Evolutionary conservation across 2,797 vertebrate species (phyloP), one percentile per base, ranked within the genome.

Genomic region (Geotrypetes seraphini): DNA sequence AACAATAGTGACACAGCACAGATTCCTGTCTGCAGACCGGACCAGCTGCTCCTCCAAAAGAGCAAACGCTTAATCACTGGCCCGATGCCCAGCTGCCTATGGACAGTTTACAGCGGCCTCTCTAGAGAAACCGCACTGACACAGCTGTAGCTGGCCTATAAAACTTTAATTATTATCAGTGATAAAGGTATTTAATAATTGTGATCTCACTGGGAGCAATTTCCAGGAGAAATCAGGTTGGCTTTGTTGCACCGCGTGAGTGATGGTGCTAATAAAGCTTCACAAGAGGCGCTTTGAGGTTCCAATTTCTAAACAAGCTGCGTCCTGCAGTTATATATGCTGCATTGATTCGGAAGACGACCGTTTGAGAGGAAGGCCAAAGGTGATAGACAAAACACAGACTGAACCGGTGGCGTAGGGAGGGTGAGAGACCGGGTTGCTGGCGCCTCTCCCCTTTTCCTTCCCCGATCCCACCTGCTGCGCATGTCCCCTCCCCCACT

Each of bases 161-260:
- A 62, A 77, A 62, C 40, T 49, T 63, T 71, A 63, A 68, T 76
- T 73, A 66, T 60, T 69, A 57, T 49, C 57, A 53, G 26, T 40
- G 47, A 58, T 68, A 39, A 58, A 60, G 32, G 15, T 46, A 63
- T 69, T 77, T 72, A 75, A 70, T 66, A 74, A 74, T 42, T 66
- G 41, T 39, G 19, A 63, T 63, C 63, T 64, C 60, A 54, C 28
- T 53, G 52, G 60, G 50, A 73, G 49, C 33, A 49, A 42, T 63
- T 69, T 66, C 22, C 2, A 16, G 47, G 39, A 69, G 47, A 48
- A 65, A 62, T 63, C 13, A 50, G 49, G 63, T 57, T 54, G 67
- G 15, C 34, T 67, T 57, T 63, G 54, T 69, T 73, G 60, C 10
- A 53, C 6, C 33, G 35, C 33, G 13, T 67, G 62, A 76, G 34